Conservation (phyloP, 2,888 invertebrate genomes). For the Diaperis boleti region DNA sequence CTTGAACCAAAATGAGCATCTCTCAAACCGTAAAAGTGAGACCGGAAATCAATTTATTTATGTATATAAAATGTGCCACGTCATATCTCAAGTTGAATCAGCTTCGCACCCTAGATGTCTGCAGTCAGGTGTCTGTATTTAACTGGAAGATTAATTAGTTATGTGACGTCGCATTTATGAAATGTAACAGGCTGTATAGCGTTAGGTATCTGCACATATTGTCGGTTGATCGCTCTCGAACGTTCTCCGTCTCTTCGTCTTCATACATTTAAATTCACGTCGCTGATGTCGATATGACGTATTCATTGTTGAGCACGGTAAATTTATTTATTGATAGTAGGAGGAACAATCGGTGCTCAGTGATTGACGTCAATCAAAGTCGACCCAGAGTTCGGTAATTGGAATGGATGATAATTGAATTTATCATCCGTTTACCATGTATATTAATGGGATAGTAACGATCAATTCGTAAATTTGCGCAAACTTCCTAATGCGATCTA, state of each 20-base stretch:
- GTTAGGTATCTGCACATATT: constrained; percentile 5
- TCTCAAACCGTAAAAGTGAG: too few relatives aligned
- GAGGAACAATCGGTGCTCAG: constrained; percentile 35
- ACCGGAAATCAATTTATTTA: too few relatives aligned
- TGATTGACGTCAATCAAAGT: constrained; percentile 44
- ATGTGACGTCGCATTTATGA: too few relatives aligned
- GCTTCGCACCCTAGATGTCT: too few relatives aligned
- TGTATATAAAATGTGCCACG: too few relatives aligned
- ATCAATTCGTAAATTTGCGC: constrained; percentile 31
- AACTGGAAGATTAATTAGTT: too few relatives aligned
- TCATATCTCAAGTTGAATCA: too few relatives aligned
- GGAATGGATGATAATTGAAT: constrained; percentile 45
- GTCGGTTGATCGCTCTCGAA: constrained; percentile 1
- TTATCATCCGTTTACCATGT: constrained; percentile 41
- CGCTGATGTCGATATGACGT: constrained; percentile 15
- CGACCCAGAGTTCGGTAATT: constrained; percentile 30
- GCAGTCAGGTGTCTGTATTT: too few relatives aligned
- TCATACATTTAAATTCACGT: constrained; percentile 3
- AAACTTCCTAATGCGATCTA: constrained; percentile 33
- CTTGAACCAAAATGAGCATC: too few relatives aligned
- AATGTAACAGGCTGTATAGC: too few relatives aligned
- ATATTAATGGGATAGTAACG: constrained; percentile 39
- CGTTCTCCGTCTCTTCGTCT: constrained; percentile 11
- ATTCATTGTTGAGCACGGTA: constrained; percentile 21
- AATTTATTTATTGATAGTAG: constrained; percentile 36